Base-by-base conservation (phyloP, 53 echinoderm and acorn worm species). In the Echinometra lucunter region DNA sequence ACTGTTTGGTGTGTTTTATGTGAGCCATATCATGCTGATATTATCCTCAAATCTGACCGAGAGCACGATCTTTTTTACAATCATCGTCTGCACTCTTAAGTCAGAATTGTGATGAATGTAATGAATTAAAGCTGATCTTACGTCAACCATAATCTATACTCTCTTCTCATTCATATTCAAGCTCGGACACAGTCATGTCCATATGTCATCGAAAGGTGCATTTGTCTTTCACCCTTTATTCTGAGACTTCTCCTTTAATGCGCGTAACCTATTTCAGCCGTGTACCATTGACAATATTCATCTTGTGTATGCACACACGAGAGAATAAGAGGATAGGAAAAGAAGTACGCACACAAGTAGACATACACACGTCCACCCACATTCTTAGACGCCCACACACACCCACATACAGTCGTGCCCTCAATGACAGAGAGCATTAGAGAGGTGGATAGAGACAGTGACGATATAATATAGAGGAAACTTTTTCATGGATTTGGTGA, bases 91-190 rank as follows among this genome's bases (percentile, higher is more conserved):
- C 17, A 19, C 42, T 9, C 40, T 40, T 78, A 78, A 78, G 78
- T 78, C 19, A 78, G 21, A 11, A 40, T 42, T 78, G 19, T 4
- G 78, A 19, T 78, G 38, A 78, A 34, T 35, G 3, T 72, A 13
- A 34, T 72, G 35, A 30, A 72, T 72, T 35, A 35, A 72, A 72
- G 35, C 72, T 72, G 72, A 72, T 72, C 72, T 72, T 4, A 78
- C 18, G 78, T 37, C 78, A 38, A 38, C 38, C 78, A 7, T 42
- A 78, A 78, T 78, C 8, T 78, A 78, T 42, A 42, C 42, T 40
- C 78, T 42, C 40, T 40, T 78, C 78, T 78, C 78, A 78, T 78
- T 42, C 78, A 78, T 78, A 78, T 78, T 78, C 78, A 42, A 78
- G 7, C 18, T 42, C 21, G 38, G 40, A 78, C 32, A 40, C 78